Evolutionary conservation across 1,140 invertebrate species (phyloP), one percentile per base, ranked within the genome.

Genomic region (Drosophila paulistorum): DNA sequence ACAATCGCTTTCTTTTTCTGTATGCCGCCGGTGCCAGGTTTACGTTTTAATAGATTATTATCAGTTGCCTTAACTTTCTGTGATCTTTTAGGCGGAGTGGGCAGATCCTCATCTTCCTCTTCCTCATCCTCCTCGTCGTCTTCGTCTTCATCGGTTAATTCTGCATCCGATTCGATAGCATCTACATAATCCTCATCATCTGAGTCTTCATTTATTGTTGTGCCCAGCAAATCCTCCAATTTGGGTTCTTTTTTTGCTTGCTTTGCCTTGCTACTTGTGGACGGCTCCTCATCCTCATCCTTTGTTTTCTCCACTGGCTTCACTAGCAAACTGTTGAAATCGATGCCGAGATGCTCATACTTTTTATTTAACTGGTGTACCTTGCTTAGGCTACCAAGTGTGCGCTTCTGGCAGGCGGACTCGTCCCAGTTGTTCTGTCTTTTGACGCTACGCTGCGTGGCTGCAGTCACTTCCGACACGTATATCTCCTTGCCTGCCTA

Each of bases 121-220:
- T 82, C 58, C 5, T 17, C 39, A 2, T 48, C 58, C 1, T 64
- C 65, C 6, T 23, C 20, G 1, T 23, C 20, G 2, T 23, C 23
- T 2, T 67, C 10, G 7, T 71, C 62, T 7, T 41, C 4, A 2
- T 78, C 78, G 1, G 57, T 65, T 7, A 5, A 20, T 4, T 51
- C 45, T 20, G 4, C 45, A 11, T 51, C 11, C 9, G 45, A 51
- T 23, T 51, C 45, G 11, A 2, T 51, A 0, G 60, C 71, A 35
- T 76, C 71, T 1, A 74, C 80, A 63, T 82, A 91, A 26, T 91
- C 90, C 64, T 92, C 91, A 78, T 92, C 91, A 11, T 79, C 77
- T 0, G 91, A 91, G 55, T 91, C 89, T 3, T 91, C 91, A 39
- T 87, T 84, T n/a, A 92, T 78, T 10, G 91, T 91, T 9, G 67